Evolutionary conservation across 2,888 invertebrate genomes (phyloP), one percentile per base, ranked within the genome.

Genomic region (Apotomis capreana): DNA sequence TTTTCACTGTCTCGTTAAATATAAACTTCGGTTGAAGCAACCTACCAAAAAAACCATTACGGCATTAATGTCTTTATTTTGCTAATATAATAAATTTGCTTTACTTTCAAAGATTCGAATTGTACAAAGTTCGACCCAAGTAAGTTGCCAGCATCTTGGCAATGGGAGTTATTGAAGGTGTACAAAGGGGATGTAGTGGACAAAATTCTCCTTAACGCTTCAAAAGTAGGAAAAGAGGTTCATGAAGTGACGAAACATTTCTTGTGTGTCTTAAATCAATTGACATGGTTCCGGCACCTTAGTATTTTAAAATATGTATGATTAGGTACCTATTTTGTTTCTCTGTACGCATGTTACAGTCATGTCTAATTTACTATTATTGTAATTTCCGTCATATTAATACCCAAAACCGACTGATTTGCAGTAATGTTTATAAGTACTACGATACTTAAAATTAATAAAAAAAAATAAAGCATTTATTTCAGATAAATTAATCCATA

Each of bases 81-180:
- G 84, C 76, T 70, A 54, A 9, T 74, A 76, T 3, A 85, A 84
- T 73, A 73, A 58, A 2, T 90, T 79, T 87, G 86, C 78, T 79
- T 93, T 55, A 84, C 84, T 76, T 81, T 91, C 52, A 86, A 77
- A 78, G 87, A 89, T 68, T 74, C 71, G 8, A 79, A 81, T 46
- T 79, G 82, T 10, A 78, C 77, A 54, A 76, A 80, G 4, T 78
- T 92, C 46, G 81, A 87, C 75, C 76, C 91, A 52, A 75, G 74
- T 36, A 82, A 82, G 74, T 78, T 92, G 76, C 81, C 87, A 37
- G 82, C 89, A 3, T 85, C 85, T 75, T 92, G 92, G 92, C 92
- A 93, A 80, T 92, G 92, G 92, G 89, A 70, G 58, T 36, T 74
- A 49, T 52, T 74, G 37, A 70, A 74, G 51, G 51, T 68, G 57